A percentile compares a stretch with the other conserved stretches of the same genome.
Evolutionary conservation across 2,888 invertebrate genomes (phyloP).

Genomic region (Temnothorax rugatulus): DNA sequence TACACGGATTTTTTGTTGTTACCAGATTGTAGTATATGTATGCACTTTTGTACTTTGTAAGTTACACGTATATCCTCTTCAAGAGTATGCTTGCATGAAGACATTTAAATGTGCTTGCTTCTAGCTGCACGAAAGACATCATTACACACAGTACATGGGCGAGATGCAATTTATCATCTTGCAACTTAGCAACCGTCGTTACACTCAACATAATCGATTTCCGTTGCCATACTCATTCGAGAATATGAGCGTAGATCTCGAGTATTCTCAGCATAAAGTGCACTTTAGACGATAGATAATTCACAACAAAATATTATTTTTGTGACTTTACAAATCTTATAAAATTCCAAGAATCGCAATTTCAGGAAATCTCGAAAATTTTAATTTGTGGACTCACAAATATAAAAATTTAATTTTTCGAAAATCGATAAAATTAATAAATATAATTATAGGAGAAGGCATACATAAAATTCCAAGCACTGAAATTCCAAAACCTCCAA

Average conservation of each 20-base stretch:
- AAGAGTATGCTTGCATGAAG: constrained; percentile 6
- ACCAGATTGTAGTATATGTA: neutral
- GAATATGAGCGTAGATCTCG: neutral
- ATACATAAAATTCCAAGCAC: neutral
- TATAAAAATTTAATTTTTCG: neutral
- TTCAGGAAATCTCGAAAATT: neutral
- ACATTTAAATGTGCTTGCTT: constrained; percentile 24
- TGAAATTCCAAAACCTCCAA: neutral
- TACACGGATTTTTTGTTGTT: constrained; percentile 15
- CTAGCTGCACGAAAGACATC: constrained; percentile 27
- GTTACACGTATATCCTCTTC: neutral
- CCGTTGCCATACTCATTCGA: constrained; percentile 12
- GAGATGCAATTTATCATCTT: constrained; percentile 49
- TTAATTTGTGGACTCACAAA: neutral
- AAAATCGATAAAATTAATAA: neutral
- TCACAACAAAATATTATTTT: neutral
- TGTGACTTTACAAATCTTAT: neutral
- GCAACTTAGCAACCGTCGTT: constrained; percentile 30
- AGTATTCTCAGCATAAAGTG: neutral
- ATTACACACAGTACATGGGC: constrained; percentile 10
- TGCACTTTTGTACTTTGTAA: neutral
- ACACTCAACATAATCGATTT: constrained; percentile 46
- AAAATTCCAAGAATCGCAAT: neutral
- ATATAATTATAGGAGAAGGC: neutral
- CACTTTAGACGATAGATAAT: neutral